Conservation (phyloP, 2,797 vertebrate genomes). For the Agapornis canus region DNA sequence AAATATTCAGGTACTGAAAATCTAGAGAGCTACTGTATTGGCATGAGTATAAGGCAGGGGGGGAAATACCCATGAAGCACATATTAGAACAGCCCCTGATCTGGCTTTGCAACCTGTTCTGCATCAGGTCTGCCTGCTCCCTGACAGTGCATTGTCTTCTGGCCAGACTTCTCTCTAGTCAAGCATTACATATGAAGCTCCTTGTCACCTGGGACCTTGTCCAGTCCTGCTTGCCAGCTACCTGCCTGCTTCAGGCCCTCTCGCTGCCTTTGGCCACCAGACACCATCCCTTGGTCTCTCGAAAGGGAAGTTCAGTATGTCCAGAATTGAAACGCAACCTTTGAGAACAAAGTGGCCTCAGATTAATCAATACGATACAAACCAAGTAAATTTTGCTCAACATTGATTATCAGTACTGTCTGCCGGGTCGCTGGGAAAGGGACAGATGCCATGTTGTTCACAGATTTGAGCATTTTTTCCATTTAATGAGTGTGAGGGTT, state of each 20-base stretch:
- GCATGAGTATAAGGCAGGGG: not conserved
- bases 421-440: not conserved
- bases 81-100: not conserved
- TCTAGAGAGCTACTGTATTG: not conserved
- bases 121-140: not conserved
- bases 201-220: not conserved
- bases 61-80: not conserved
- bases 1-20: conserved; percentile 10
- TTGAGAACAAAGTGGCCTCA: not conserved
- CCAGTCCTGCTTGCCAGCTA: not conserved
- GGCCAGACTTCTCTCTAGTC: not conserved
- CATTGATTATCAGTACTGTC: not conserved
- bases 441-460: not conserved
- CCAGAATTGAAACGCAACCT: not conserved
- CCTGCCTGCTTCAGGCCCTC: not conserved
- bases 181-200: rapidly evolving
- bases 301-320: not conserved
- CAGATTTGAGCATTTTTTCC: not conserved
- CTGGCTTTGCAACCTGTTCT: not conserved
- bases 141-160: not conserved
- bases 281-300: not conserved
- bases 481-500: not conserved
- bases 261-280: not conserved
- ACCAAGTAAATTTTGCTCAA: not conserved
- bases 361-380: not conserved